phyloP scores from a whole-genome alignment of 2,113 vertebrate species.

The Peromyscus maniculatus region DNA sequence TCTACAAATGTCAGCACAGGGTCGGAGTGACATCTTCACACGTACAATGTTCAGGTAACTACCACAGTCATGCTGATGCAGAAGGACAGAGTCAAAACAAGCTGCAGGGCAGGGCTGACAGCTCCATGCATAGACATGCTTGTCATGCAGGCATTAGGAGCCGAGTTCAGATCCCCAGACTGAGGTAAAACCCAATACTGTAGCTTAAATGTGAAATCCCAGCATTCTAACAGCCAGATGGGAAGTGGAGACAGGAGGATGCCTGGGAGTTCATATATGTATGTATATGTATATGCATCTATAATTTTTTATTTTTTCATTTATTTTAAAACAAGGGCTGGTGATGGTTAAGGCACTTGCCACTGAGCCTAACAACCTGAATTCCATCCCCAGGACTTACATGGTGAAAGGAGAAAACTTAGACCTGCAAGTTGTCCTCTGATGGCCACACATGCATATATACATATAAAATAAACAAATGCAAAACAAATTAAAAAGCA shows the following conservation, averaged over 20 bases:
- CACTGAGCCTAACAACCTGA: not conserved
- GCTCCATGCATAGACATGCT: not conserved
- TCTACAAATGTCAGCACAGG: not conserved
- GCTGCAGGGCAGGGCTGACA: too few relatives aligned
- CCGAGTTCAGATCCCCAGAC: not conserved
- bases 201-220: not conserved
- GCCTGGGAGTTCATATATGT: not conserved
- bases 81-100: not conserved
- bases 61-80: not conserved
- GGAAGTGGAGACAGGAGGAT: not conserved
- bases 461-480: not conserved
- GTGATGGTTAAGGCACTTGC: not conserved
- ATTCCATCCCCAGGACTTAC: not conserved
- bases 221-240: too few relatives aligned
- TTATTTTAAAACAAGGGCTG: not conserved
- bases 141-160: not conserved
- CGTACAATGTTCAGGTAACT: not conserved
- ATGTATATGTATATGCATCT: not conserved
- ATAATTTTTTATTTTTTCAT: not conserved
- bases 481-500: not conserved
- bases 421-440: not conserved
- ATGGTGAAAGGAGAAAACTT: not conserved
- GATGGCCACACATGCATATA: not conserved
- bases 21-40: conserved; percentile 1
- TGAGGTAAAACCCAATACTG: not conserved